Conservation (phyloP, 2,797 vertebrate species). For the Yasuhikotakia modesta region DNA sequence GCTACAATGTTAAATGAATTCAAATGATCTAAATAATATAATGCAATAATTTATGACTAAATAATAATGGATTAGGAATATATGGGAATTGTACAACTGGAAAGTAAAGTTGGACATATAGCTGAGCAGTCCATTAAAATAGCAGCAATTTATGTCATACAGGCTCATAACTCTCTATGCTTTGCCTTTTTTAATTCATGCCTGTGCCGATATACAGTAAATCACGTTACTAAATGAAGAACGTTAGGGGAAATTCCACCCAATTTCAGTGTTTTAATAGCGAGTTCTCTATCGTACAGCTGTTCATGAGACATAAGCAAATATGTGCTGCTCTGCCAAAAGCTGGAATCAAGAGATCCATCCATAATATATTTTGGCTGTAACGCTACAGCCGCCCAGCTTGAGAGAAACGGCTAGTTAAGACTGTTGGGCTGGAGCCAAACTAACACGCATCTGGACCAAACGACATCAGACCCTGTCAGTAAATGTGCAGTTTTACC, state of each 20-base stretch:
- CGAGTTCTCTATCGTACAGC: constrained; percentile 28
- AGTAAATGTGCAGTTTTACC: constrained; percentile 24
- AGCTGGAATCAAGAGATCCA: constrained; percentile 39
- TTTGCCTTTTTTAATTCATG: constrained; percentile 10
- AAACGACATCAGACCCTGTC: not conserved
- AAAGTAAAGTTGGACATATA: constrained; percentile 8
- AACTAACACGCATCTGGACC: constrained; percentile 3
- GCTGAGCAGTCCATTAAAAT: constrained; percentile 12
- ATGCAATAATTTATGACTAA: not conserved
- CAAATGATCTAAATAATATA: not conserved
- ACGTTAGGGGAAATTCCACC: constrained; percentile 24
- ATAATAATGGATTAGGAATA: not conserved
- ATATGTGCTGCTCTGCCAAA: constrained; percentile 45
- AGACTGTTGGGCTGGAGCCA: constrained; percentile 29
- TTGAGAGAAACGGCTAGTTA: constrained; percentile 49
- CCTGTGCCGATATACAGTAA: not conserved
- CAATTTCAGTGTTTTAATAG: constrained; percentile 20
- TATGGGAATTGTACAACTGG: not conserved
- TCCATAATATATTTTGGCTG: constrained; percentile 46
- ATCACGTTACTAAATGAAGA: constrained; percentile 20
- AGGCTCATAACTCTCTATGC: not conserved
- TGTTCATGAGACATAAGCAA: constrained; percentile 26
- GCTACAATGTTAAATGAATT: not conserved
- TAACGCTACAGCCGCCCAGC: constrained; percentile 37
- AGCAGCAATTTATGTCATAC: not conserved